phyloP scores from a whole-genome alignment of 2,888 invertebrate genomes.

The Drosophila ustulata region DNA sequence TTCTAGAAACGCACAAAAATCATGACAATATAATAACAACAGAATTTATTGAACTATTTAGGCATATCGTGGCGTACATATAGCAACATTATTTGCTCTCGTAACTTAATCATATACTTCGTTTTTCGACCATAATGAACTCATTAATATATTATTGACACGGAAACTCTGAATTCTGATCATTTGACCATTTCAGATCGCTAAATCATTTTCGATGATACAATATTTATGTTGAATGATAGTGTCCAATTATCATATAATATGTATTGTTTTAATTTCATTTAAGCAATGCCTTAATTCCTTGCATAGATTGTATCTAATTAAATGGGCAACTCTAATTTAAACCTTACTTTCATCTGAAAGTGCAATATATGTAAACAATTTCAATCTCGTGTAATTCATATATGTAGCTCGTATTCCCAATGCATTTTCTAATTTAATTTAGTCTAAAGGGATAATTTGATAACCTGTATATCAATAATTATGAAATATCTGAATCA shows the following conservation, averaged over 20 bases:
- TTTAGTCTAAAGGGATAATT: constrained; percentile 19
- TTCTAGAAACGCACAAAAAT: constrained; percentile 53
- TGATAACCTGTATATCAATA: constrained; percentile 45
- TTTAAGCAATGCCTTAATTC: constrained; percentile 22
- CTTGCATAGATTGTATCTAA: constrained; percentile 23
- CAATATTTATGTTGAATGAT: constrained; percentile 16
- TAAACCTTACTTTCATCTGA: constrained; percentile 22
- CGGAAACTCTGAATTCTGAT: neutral
- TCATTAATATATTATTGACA: constrained; percentile 38
- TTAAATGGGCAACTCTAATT: constrained; percentile 24
- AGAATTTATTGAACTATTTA: constrained; percentile 77
- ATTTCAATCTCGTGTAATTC: constrained; percentile 17
- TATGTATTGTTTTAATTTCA: constrained; percentile 31
- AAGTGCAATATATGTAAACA: constrained; percentile 24
- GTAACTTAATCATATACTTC: constrained; percentile 58
- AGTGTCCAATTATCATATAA: constrained; percentile 43
- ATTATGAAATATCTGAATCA: constrained; percentile 62
- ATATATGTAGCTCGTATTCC: constrained; percentile 26
- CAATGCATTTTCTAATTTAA: constrained; percentile 48
- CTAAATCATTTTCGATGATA: constrained; percentile 23
- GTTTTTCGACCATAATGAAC: constrained; percentile 24
- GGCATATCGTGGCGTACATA: constrained; percentile 78
- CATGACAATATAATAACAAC: constrained; percentile 70
- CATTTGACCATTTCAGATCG: neutral
- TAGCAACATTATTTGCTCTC: constrained; percentile 59